Base-by-base conservation (phyloP, 2,888 invertebrate species). In the Lycocerus yunnanus region DNA sequence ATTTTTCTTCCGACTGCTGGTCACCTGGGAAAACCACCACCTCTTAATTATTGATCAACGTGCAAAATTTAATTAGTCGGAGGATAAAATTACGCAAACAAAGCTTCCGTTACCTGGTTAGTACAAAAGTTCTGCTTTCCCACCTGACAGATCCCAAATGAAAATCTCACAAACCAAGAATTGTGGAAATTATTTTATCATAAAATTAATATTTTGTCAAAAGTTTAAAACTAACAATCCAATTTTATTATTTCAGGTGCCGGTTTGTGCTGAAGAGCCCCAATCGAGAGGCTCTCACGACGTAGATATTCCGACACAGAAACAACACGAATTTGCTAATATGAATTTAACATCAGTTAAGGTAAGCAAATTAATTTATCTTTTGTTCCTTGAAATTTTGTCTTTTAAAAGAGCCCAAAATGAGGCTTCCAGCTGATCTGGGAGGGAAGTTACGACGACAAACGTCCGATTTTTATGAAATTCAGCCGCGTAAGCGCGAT, bases 261-360 rank as follows among this genome's bases (percentile, higher is more conserved):
- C 58, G 14, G 43, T n/a, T 13, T 27, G 24, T 43, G 63, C 43
- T 72, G 58, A 63, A 43, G 67, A 20, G 58, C 61, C 72, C 60
- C 24, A 21, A 21, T 20, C 13, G 27, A 27, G 58, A 69, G 73
- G 73, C 66, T 60, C 43, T 59, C 66, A 15, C 18, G 20, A 69
- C 69, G 58, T 73, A 18, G 61, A 63, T 63, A 73, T 58, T 20
- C 20, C 66, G 65, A 73, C 69, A 69, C 69, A 73, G 69, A 68
- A 73, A 65, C 73, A 73, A 69, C 69, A 73, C 73, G 66, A 73
- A 21, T 69, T 59, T 71, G 69, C 70, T 77, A 75, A 76, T 72
- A 80, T 80, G 80, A 77, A 72, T 75, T 71, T 58, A 21, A 72
- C 60, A 69, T 63, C 69, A 77, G 71, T 77, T 76, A 80, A 80